Conservation (phyloP, 2,888 invertebrate species). For the Protonemura montana region DNA sequence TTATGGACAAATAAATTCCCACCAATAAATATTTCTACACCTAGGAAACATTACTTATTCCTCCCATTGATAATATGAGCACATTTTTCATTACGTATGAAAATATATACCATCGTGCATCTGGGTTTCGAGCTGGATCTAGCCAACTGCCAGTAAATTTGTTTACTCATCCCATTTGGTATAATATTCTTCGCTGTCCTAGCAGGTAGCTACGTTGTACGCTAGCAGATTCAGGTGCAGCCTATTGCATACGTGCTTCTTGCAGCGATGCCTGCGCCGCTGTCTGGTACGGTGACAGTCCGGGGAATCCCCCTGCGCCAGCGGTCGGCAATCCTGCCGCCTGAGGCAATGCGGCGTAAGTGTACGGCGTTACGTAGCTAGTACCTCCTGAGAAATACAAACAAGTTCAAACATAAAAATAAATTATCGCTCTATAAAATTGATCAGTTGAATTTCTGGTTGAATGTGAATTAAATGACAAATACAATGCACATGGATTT, state of each 20-base stretch:
- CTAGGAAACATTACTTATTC: not conserved
- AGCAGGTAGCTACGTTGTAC: not conserved
- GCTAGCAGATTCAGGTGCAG: not conserved
- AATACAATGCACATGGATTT: too few relatives aligned
- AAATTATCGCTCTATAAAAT: not conserved
- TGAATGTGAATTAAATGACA: too few relatives aligned
- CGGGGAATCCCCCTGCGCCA: slow-evolving; percentile 68
- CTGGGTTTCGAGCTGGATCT: not conserved
- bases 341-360: slow-evolving; percentile 72
- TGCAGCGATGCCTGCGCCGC: slow-evolving; percentile 69
- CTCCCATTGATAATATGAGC: not conserved
- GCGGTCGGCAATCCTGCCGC: slow-evolving; percentile 64
- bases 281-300: slow-evolving; percentile 66
- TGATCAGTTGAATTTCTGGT: slow-evolving; percentile 30
- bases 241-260: slow-evolving; percentile 77
- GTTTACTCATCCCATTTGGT: not conserved
- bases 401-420: slow-evolving; percentile 18
- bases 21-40: not conserved
- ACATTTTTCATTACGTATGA: slow-evolving; percentile 2
- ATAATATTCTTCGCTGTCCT: not conserved
- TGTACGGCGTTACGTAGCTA: slow-evolving; percentile 78
- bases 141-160: not conserved
- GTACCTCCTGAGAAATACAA: slow-evolving; percentile 62
- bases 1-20: not conserved
- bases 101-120: not conserved